These are phyloP conservation scores for Furnarius figulus DNA, from an alignment of 2,113 vertebrate species.

Conservation along the genomic window DNA sequence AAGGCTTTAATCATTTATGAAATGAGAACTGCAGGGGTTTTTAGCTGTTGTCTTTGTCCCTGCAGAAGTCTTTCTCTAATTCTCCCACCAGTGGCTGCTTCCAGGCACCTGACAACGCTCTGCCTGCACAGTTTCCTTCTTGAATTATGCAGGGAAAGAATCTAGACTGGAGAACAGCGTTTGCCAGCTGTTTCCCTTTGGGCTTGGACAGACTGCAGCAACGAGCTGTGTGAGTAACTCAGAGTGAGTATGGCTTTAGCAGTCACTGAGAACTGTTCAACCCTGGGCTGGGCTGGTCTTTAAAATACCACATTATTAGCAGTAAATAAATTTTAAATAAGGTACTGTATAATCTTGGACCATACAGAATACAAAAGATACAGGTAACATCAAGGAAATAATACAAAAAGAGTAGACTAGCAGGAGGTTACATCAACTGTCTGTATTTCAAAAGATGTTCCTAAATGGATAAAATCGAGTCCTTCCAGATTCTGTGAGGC, in stretches of 20 bases:
- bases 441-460: background rate
- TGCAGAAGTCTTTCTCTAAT: background rate
- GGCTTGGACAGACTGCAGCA: background rate
- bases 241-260: background rate
- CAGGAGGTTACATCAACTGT: fast-evolving
- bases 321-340: background rate
- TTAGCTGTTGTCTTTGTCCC: background rate
- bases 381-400: background rate
- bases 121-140: background rate
- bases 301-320: background rate
- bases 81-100: background rate
- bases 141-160: background rate
- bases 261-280: background rate
- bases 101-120: background rate
- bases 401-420: background rate
- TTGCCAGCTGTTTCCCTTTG: background rate
- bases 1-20: background rate
- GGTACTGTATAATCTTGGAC: background rate
- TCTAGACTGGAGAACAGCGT: background rate
- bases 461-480: background rate
- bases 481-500: background rate
- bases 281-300: background rate
- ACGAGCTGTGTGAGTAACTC: background rate
- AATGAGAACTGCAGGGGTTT: background rate
- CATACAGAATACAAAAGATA: background rate